These are phyloP conservation scores for Catagonus wagneri DNA, from an alignment of 2,113 vertebrate genomes.

Conservation along the genomic window DNA sequence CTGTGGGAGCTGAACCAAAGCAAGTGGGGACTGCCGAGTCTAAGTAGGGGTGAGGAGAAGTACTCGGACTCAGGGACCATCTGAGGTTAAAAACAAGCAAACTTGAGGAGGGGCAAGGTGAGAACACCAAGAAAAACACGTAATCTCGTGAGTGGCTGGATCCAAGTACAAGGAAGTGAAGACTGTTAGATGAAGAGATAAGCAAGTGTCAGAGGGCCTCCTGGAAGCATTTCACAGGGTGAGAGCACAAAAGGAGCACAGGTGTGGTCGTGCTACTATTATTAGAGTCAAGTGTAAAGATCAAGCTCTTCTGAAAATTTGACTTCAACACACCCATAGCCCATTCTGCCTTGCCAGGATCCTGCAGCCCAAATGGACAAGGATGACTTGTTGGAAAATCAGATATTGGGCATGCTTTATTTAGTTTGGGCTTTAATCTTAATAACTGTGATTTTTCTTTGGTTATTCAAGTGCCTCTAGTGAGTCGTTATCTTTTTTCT, in stretches of 20 bases:
- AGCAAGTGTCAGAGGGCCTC: not conserved
- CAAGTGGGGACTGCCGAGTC: not conserved
- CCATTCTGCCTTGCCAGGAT: not conserved
- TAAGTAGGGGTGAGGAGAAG: not conserved
- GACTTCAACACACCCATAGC: not conserved
- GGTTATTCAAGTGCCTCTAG: not conserved
- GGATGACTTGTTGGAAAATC: not conserved
- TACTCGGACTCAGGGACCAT: not conserved
- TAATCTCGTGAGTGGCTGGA: not conserved
- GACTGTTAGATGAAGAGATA: not conserved
- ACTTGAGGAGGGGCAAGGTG: not conserved
- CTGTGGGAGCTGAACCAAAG: not conserved
- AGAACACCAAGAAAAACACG: not conserved
- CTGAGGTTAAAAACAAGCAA: not conserved
- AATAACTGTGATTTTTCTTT: not conserved
- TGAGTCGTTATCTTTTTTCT: not conserved
- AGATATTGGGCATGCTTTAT: not conserved
- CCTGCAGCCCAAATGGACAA: not conserved
- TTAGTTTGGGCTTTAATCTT: constrained; percentile 6
- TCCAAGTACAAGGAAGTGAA: not conserved
- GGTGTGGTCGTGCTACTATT: not conserved
- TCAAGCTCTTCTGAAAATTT: not conserved
- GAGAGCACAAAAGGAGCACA: not conserved
- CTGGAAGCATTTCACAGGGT: not conserved
- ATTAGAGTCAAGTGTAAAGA: not conserved